Percentiles rank a stretch among this genome's conserved stretches.
phyloP scores from a whole-genome alignment of 2,113 vertebrate genomes.

The Larimichthys polyactis region DNA sequence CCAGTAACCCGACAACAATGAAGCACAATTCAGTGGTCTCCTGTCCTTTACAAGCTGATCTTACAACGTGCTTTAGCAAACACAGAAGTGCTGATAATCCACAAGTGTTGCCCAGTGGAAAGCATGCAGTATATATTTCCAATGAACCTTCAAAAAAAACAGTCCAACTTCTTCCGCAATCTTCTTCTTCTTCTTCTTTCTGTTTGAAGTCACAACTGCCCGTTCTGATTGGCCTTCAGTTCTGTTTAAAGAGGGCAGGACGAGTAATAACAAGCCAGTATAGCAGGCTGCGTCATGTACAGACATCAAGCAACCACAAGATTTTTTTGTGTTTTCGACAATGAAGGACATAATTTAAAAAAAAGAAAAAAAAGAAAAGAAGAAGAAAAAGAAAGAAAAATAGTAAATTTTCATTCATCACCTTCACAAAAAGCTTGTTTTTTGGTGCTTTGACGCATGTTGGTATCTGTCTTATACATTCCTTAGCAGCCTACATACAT shows the following conservation, averaged over 20 bases:
- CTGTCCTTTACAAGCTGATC: conserved; percentile 37
- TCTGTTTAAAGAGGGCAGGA: conserved; percentile 20
- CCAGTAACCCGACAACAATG: conserved; percentile 20
- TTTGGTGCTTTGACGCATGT: conserved; percentile 63
- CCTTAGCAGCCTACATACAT: conserved; percentile 63
- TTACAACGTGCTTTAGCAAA: conserved; percentile 60
- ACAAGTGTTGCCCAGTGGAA: conserved; percentile 56
- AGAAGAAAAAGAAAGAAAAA: neutral
- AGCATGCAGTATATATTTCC: conserved; percentile 75
- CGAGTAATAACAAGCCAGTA: conserved; percentile 39
- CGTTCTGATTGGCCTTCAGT: neutral
- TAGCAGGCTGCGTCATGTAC: conserved; percentile 43
- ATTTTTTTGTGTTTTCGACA: conserved; percentile 52
- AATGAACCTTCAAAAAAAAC: conserved; percentile 36
- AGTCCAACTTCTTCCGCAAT: neutral
- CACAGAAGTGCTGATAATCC: conserved; percentile 41
- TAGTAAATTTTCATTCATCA: conserved; percentile 25
- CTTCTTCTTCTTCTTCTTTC: conserved; percentile 6
- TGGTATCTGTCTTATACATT: conserved; percentile 63
- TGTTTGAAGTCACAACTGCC: conserved; percentile 9
- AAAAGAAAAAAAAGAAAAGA: neutral
- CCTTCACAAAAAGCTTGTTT: conserved; percentile 34
- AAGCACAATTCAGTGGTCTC: conserved; percentile 20
- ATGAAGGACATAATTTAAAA: conserved; percentile 9
- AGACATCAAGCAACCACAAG: conserved; percentile 54